Conservation (phyloP, 2,797 vertebrate species). For the Australoheros facetus region DNA sequence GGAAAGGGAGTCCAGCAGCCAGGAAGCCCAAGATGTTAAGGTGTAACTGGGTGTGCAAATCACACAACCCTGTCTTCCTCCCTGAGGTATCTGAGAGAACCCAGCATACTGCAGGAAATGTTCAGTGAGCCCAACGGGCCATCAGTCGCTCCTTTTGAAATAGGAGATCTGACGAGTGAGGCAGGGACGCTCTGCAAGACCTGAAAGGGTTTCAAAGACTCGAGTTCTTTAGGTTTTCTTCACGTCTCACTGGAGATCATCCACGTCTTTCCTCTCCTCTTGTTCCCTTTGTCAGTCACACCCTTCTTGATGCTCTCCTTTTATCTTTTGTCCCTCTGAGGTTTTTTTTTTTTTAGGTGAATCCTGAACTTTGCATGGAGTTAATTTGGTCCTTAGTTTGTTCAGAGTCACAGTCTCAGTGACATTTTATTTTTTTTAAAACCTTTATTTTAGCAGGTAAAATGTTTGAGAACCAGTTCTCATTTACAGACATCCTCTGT, state of each 20-base stretch:
- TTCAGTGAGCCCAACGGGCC: conserved; percentile 6
- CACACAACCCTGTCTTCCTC: background rate
- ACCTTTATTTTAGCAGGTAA: too few relatives aligned
- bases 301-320: conserved; percentile 15
- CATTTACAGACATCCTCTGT: background rate
- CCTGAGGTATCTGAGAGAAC: background rate
- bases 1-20: background rate
- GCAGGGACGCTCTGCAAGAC: background rate
- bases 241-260: conserved; percentile 16
- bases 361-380: background rate
- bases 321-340: background rate
- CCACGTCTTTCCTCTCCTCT: background rate
- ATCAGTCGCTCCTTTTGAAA: conserved; percentile 26
- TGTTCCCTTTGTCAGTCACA: conserved; percentile 9
- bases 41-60: background rate
- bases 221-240: conserved; percentile 16
- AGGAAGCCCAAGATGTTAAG: background rate
- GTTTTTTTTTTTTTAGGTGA: background rate
- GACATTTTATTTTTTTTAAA: too few relatives aligned
- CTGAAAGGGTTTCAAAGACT: conserved; percentile 19
- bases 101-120: background rate
- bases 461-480: too few relatives aligned
- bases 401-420: rapidly evolving
- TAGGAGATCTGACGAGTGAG: conserved; percentile 33
- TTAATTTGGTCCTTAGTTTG: background rate